Evolutionary conservation across 2,113 vertebrate species (phyloP).

Genomic region (Triplophysa dalaica): DNA sequence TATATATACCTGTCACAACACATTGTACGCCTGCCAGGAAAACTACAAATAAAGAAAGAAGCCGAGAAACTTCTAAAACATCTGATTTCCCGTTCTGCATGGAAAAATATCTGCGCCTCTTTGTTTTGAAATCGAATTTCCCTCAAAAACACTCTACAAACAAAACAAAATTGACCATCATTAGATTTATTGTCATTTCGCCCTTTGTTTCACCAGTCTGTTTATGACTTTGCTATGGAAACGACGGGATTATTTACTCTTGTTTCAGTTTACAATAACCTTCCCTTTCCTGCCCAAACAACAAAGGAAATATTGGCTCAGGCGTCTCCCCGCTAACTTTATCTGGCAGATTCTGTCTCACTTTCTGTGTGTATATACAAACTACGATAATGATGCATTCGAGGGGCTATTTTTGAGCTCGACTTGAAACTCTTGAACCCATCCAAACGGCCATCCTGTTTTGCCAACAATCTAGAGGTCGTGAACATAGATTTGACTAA

Average conservation of each 20-base stretch:
- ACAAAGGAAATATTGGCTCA: constrained; percentile 79
- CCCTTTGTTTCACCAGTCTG: constrained; percentile 69
- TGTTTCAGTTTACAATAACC: constrained; percentile 71
- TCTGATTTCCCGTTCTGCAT: constrained; percentile 73
- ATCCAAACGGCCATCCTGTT: constrained; percentile 51
- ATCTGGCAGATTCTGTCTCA: constrained; percentile 70
- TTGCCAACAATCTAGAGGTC: constrained; percentile 37
- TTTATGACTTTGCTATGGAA: constrained; percentile 83
- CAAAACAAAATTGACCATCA: constrained; percentile 82
- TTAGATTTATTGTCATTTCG: constrained; percentile 79
- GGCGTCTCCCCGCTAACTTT: constrained; percentile 72
- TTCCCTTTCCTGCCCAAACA: constrained; percentile 76
- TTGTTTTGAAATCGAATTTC: constrained; percentile 78
- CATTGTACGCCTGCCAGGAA: constrained; percentile 67
- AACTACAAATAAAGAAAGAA: constrained; percentile 62
- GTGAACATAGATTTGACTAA: constrained; percentile 44
- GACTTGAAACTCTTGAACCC: constrained; percentile 47
- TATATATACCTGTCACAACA: constrained; percentile 74
- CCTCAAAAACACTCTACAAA: constrained; percentile 76
- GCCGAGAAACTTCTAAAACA: constrained; percentile 59
- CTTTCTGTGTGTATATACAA: constrained; percentile 53
- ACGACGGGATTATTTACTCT: constrained; percentile 80
- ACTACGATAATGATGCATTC: constrained; percentile 49
- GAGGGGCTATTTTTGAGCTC: constrained; percentile 54
- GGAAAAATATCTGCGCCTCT: constrained; percentile 70